These are phyloP conservation scores for Ectemnius cavifrons DNA, from an alignment of 2,888 invertebrate species.

Conservation along the genomic window DNA sequence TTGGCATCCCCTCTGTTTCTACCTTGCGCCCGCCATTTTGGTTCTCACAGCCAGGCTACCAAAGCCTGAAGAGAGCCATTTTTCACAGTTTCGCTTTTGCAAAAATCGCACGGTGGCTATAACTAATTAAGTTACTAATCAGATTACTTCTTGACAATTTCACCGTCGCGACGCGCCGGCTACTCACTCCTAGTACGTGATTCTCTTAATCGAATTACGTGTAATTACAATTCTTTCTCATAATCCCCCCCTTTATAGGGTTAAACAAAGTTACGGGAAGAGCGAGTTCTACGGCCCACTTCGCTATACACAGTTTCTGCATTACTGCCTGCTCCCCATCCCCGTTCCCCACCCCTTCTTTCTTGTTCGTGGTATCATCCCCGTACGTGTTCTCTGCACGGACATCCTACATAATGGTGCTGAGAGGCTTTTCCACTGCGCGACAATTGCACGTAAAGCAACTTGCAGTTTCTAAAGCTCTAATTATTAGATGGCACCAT, in stretches of 20 bases:
- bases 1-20: not conserved
- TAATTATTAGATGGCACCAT: conserved; percentile 67
- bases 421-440: conserved; percentile 48
- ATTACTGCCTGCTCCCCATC: conserved; percentile 56
- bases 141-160: no score
- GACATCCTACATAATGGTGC: conserved; percentile 27
- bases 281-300: conserved; percentile 22
- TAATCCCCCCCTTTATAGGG: not conserved
- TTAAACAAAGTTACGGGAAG: conserved; percentile 20
- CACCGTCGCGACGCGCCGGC: no score
- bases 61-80: no score
- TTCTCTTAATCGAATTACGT: conserved; percentile 1
- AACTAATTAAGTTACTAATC: no score
- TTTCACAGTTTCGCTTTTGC: no score
- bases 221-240: conserved; percentile 3
- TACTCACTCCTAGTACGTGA: not conserved
- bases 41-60: no score
- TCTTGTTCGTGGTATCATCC: conserved; percentile 49
- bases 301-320: conserved; percentile 64
- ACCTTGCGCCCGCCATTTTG: no score
- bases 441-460: conserved; percentile 40
- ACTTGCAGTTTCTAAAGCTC: conserved; percentile 55
- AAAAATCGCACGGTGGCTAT: no score
- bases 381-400: conserved; percentile 40
- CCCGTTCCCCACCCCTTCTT: conserved; percentile 38